Conservation (phyloP, 2,888 invertebrate genomes). For the Lithophane socia region DNA sequence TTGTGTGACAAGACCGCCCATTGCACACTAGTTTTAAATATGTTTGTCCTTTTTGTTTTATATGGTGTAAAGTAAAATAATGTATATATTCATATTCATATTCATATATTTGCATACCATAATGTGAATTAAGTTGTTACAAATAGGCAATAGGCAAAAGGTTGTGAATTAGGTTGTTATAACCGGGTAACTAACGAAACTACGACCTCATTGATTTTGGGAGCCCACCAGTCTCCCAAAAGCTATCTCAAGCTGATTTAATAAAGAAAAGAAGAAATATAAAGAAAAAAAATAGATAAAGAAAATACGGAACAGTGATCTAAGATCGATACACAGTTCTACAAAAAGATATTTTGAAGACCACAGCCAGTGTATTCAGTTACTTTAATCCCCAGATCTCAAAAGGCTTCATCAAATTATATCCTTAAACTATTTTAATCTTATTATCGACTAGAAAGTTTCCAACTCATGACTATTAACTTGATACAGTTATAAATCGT, state of each 20-base stretch:
- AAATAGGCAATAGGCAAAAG: too few relatives aligned
- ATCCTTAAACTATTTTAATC: constrained; percentile 54
- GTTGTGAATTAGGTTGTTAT: too few relatives aligned
- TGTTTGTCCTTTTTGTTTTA: background rate
- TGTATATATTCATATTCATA: too few relatives aligned
- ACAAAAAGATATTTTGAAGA: background rate
- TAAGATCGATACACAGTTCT: background rate
- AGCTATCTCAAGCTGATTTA: background rate
- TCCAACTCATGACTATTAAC: constrained; percentile 40
- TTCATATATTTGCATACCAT: too few relatives aligned
- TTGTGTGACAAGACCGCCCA: background rate
- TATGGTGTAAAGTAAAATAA: background rate
- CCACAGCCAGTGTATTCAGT: constrained; percentile 6
- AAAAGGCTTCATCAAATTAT: constrained; percentile 6
- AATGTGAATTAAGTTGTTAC: too few relatives aligned
- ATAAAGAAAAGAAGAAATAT: too few relatives aligned
- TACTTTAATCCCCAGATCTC: constrained; percentile 25
- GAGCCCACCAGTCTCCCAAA: background rate
- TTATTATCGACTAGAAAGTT: constrained; percentile 52
- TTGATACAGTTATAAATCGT: constrained; percentile 58
- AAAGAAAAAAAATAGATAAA: too few relatives aligned
- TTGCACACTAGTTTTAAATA: background rate
- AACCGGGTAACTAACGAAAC: background rate
- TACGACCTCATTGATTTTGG: background rate
- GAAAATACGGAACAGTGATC: background rate